Conservation (phyloP, 2,888 invertebrate species). For the Tachina grossa region DNA sequence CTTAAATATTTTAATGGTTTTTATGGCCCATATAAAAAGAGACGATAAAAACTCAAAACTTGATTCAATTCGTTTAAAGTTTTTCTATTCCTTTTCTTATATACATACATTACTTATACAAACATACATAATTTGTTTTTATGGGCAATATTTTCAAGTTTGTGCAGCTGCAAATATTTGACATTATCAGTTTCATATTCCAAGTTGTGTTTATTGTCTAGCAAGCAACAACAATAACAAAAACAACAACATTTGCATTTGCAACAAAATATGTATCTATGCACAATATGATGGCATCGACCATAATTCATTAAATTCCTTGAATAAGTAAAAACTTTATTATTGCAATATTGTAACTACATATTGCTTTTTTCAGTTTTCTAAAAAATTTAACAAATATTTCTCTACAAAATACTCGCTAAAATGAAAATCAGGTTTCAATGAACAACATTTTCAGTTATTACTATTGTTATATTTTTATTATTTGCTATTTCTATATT, state of each 20-base stretch:
- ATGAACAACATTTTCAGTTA: constrained; percentile 37
- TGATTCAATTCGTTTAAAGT: neutral
- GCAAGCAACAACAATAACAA: constrained; percentile 31
- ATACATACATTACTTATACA: neutral
- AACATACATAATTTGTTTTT: constrained; percentile 27
- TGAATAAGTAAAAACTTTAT: constrained; percentile 23
- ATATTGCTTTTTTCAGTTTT: constrained; percentile 31
- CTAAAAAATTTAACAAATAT: constrained; percentile 31
- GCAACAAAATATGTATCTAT: constrained; percentile 9
- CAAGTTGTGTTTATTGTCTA: constrained; percentile 33
- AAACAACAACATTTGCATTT: constrained; percentile 15
- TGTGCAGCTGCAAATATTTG: constrained; percentile 69
- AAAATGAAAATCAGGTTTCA: constrained; percentile 57
- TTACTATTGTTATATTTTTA: neutral
- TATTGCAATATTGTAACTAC: constrained; percentile 8
- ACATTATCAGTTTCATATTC: constrained; percentile 58
- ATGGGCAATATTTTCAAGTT: constrained; percentile 61
- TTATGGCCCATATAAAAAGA: constrained; percentile 45
- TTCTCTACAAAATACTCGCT: constrained; percentile 52
- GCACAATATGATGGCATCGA: neutral
- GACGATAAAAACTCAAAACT: constrained; percentile 5
- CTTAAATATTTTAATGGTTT: constrained; percentile 20
- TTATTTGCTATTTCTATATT: neutral
- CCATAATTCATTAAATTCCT: constrained; percentile 50
- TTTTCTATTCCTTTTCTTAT: neutral